Conservation (phyloP, 2,113 vertebrate species). For the Atrichornis clamosus region DNA sequence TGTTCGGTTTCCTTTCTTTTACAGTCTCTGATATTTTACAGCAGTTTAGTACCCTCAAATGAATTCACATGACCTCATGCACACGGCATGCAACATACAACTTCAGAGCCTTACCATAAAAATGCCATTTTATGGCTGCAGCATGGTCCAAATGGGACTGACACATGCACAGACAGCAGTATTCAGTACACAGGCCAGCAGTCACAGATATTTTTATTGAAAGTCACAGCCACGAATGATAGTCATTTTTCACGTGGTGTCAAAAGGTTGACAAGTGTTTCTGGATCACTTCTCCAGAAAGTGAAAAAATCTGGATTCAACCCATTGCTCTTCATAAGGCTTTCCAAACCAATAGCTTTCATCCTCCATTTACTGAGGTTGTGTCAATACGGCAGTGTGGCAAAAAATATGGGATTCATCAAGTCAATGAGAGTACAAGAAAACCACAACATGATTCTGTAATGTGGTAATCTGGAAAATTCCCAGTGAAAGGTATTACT, state of each 20-base stretch:
- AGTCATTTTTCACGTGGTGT: background rate
- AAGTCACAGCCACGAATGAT: background rate
- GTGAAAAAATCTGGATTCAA: background rate
- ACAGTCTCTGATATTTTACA: background rate
- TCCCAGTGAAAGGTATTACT: background rate
- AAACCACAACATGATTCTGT: background rate
- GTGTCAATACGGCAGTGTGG: background rate
- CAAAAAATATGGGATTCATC: background rate
- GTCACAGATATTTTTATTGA: background rate
- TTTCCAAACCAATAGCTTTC: background rate
- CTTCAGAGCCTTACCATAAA: background rate
- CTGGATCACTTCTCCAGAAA: background rate
- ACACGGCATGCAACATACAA: background rate
- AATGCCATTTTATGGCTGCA: background rate
- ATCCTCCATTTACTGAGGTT: background rate
- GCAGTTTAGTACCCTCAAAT: background rate
- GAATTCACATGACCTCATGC: fast-evolving
- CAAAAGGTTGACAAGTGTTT: background rate
- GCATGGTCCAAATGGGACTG: background rate
- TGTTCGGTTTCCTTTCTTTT: background rate
- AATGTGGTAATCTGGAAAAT: background rate
- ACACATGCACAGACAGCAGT: fast-evolving
- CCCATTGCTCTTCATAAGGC: background rate
- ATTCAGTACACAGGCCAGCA: background rate
- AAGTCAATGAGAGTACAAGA: background rate